A percentile compares a stretch with the other conserved stretches of the same genome.
These are phyloP conservation scores for Pipistrellus pipistrellus DNA, from an alignment of 2,797 vertebrate species.

Conservation along the genomic window DNA sequence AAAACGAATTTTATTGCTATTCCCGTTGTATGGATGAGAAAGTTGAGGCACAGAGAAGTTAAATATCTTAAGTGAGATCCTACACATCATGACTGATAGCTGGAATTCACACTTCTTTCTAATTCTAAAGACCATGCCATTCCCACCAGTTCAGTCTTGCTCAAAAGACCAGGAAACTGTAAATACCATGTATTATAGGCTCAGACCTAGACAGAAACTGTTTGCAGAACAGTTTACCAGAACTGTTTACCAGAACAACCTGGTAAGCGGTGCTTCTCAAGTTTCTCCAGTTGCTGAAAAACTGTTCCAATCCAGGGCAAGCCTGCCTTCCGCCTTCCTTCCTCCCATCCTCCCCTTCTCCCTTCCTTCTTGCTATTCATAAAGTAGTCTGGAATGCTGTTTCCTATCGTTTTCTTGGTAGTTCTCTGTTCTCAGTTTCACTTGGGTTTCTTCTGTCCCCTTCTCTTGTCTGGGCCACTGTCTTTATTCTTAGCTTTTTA, in stretches of 20 bases:
- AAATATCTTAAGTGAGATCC: not conserved
- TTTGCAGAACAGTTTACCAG: not conserved
- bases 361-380: not conserved
- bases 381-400: not conserved
- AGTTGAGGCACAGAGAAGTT: not conserved
- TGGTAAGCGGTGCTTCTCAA: not conserved
- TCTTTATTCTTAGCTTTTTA: not conserved
- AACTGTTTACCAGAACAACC: not conserved
- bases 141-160: not conserved
- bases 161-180: not conserved
- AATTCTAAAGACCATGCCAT: not conserved
- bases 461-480: not conserved
- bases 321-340: not conserved
- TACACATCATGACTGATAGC: not conserved
- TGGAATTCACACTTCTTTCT: not conserved
- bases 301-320: not conserved
- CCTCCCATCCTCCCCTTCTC: not conserved
- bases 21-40: not conserved
- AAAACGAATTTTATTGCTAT: not conserved
- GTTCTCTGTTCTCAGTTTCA: not conserved
- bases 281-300: not conserved
- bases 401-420: not conserved
- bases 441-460: not conserved
- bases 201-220: not conserved
- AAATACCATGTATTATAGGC: not conserved